Evolutionary conservation across 2,797 vertebrate genomes (phyloP).

Genomic region (Chelmon rostratus): DNA sequence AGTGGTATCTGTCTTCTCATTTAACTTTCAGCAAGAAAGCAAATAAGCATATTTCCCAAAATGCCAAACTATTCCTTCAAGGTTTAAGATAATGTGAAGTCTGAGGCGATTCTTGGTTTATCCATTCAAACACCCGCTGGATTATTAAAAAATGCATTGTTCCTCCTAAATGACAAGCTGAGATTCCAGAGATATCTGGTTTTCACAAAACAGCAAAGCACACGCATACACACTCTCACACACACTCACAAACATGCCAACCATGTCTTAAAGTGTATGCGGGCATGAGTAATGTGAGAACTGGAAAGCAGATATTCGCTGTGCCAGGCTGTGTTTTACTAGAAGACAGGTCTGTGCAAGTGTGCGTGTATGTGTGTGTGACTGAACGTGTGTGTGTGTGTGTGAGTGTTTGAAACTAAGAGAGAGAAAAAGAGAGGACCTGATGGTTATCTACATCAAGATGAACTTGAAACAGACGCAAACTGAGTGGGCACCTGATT

Average conservation of each 20-base stretch:
- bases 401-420: slow-evolving; percentile 6
- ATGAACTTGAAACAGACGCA: slow-evolving; percentile 41
- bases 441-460: slow-evolving; percentile 48
- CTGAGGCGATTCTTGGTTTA: neutral
- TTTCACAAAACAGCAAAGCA: neutral
- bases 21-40: neutral
- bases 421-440: slow-evolving; percentile 5
- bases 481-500: slow-evolving; percentile 28
- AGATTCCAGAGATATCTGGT: neutral
- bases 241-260: slow-evolving; percentile 1
- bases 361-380: slow-evolving; percentile 11
- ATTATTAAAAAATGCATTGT: neutral
- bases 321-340: slow-evolving; percentile 28
- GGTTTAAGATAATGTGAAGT: neutral
- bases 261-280: neutral
- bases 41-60: neutral
- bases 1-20: neutral
- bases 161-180: neutral
- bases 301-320: slow-evolving; percentile 38
- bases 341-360: slow-evolving; percentile 53
- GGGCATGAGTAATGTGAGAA: slow-evolving; percentile 28
- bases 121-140: neutral
- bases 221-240: neutral
- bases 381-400: slow-evolving; percentile 1
- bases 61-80: slow-evolving; percentile 5